These are phyloP conservation scores for Sebastes hubbsi DNA, from an alignment of 2,797 vertebrate species.

Conservation along the genomic window DNA sequence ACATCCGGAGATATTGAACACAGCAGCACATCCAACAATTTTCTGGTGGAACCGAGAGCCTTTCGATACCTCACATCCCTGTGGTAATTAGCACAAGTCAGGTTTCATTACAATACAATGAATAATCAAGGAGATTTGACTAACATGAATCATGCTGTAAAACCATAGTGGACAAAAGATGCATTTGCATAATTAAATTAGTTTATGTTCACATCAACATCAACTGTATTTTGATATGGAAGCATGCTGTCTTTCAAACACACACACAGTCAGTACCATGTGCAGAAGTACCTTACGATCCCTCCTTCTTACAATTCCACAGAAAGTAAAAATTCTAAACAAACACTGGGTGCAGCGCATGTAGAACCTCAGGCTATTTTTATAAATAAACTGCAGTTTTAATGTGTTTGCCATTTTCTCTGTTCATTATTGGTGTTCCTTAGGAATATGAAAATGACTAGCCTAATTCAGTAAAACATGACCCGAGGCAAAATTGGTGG, in stretches of 20 bases:
- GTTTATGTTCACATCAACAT: background rate
- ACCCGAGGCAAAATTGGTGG: slow-evolving; percentile 37
- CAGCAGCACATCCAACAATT: background rate
- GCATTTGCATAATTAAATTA: background rate
- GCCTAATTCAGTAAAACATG: slow-evolving; percentile 48
- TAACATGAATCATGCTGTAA: background rate
- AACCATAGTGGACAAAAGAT: background rate
- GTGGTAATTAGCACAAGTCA: background rate
- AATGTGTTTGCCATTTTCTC: slow-evolving; percentile 58
- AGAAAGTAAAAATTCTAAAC: slow-evolving; percentile 27
- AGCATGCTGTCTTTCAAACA: background rate
- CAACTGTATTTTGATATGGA: background rate
- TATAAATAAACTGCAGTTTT: slow-evolving; percentile 61
- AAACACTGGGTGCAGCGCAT: slow-evolving; percentile 38
- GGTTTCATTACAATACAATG: background rate
- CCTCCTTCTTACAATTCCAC: slow-evolving; percentile 22
- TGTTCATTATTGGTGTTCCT: slow-evolving; percentile 61
- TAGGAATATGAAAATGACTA: slow-evolving; percentile 53
- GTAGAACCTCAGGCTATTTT: slow-evolving; percentile 61
- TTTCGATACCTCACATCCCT: background rate
- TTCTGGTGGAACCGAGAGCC: background rate
- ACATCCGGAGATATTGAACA: background rate
- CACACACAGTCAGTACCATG: too few relatives aligned
- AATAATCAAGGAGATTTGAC: background rate
- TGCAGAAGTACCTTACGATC: slow-evolving; percentile 4